A percentile compares a stretch with the other conserved stretches of the same genome.
These are phyloP conservation scores for Tholera decimalis DNA, from an alignment of 2,888 invertebrate species.

Conservation along the genomic window DNA sequence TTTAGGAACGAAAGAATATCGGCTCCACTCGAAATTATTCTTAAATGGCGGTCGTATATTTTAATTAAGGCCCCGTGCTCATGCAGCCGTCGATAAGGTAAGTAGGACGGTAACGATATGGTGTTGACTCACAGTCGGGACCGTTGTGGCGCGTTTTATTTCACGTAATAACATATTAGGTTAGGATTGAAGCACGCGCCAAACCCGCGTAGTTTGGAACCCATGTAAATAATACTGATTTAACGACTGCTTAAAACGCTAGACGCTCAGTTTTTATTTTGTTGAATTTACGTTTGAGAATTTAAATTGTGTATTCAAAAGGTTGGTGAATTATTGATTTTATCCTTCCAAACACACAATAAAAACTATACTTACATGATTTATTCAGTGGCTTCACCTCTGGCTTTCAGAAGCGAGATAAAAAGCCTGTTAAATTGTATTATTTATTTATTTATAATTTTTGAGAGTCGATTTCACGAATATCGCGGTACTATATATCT, in stretches of 20 bases:
- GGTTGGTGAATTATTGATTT: background rate
- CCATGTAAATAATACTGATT: slow-evolving; percentile 85
- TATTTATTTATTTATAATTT: no score
- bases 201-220: slow-evolving; percentile 74
- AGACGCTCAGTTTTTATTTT: slow-evolving; percentile 70
- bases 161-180: slow-evolving; percentile 89
- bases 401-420: no score
- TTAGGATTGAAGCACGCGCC: slow-evolving; percentile 76
- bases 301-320: background rate
- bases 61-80: slow-evolving; percentile 86
- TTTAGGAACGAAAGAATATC: slow-evolving; percentile 77
- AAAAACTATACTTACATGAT: background rate
- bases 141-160: slow-evolving; percentile 83
- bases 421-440: no score
- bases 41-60: slow-evolving; percentile 87
- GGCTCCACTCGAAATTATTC: slow-evolving; percentile 79
- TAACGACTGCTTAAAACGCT: slow-evolving; percentile 78
- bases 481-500: no score
- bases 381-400: no score
- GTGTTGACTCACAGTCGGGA: slow-evolving; percentile 69
- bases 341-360: background rate
- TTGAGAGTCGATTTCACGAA: no score
- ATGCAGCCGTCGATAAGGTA: slow-evolving; percentile 84
- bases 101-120: slow-evolving; percentile 75
- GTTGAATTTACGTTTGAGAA: slow-evolving; percentile 20